These are phyloP conservation scores for Orthosia cruda DNA, from an alignment of 2,888 invertebrate genomes.

Conservation along the genomic window DNA sequence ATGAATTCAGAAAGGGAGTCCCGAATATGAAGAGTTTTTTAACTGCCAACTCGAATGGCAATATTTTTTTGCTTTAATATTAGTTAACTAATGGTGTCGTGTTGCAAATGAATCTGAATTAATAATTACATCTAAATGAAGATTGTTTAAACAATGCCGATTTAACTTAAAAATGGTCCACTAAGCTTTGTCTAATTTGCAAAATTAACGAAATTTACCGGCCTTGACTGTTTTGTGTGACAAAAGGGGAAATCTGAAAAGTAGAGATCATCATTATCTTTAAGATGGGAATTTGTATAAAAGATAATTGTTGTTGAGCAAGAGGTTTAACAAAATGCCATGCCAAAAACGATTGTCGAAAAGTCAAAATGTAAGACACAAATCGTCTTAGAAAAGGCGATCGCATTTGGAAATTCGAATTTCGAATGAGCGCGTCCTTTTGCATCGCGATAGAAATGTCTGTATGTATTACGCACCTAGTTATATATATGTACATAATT, in stretches of 20 bases:
- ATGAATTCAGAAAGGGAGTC: too few species aligned
- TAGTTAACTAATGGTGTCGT: not conserved
- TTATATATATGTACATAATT: too few species aligned
- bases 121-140: not conserved
- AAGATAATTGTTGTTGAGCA: not conserved
- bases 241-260: not conserved
- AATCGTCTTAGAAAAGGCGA: too few species aligned
- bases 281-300: not conserved
- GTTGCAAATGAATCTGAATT: slow-evolving; percentile 1
- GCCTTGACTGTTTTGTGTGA: not conserved
- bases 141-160: slow-evolving; percentile 7
- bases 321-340: not conserved
- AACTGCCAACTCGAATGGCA: too few species aligned
- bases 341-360: not conserved
- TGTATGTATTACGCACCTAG: too few species aligned
- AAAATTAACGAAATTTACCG: slow-evolving; percentile 20
- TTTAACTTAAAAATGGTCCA: not conserved
- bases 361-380: too few species aligned
- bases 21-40: too few species aligned
- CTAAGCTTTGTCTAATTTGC: slow-evolving; percentile 4
- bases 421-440: too few species aligned
- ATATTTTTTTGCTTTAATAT: not conserved
- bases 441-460: too few species aligned
- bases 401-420: too few species aligned
- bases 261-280: not conserved